Conservation (phyloP, 2,797 vertebrate species). For the Etheostoma nigrum region DNA sequence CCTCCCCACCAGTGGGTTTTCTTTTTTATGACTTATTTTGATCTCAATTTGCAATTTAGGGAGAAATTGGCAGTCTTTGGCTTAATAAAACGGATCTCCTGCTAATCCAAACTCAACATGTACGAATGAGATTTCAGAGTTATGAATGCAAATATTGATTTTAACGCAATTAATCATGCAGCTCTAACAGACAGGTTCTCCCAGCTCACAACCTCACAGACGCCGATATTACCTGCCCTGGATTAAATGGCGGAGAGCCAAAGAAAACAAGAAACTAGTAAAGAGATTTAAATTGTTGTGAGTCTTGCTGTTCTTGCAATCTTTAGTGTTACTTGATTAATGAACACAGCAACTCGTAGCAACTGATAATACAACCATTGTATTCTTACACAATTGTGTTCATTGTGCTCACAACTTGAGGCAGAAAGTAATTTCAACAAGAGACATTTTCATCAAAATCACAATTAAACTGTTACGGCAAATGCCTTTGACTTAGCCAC, state of each 20-base stretch:
- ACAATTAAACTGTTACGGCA: slow-evolving; percentile 24
- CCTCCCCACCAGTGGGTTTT: neutral
- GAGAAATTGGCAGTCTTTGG: slow-evolving; percentile 23
- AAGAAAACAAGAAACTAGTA: neutral
- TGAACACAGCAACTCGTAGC: slow-evolving; percentile 3
- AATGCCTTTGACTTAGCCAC: slow-evolving; percentile 13
- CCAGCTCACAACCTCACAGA: slow-evolving; percentile 11
- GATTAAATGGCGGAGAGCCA: neutral
- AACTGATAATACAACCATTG: slow-evolving; percentile 8
- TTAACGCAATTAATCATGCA: slow-evolving; percentile 33
- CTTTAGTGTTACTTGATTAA: slow-evolving; percentile 15
- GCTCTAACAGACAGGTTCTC: slow-evolving; percentile 37
- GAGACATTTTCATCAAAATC: slow-evolving; percentile 27
- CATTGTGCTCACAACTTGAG: slow-evolving; percentile 19
- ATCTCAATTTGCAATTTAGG: slow-evolving; percentile 35
- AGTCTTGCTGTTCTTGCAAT: neutral
- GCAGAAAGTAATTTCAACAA: slow-evolving; percentile 21
- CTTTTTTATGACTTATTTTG: neutral
- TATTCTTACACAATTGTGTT: neutral
- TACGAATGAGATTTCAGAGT: slow-evolving; percentile 27
- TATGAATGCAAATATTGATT: slow-evolving; percentile 50
- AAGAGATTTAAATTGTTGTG: neutral
- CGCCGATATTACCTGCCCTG: neutral
- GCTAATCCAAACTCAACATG: slow-evolving; percentile 35
- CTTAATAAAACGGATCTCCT: slow-evolving; percentile 30